Percentiles rank a stretch among this genome's conserved stretches.
phyloP scores from a whole-genome alignment of 2,113 vertebrate genomes.

The Cinclus mexicanus region DNA sequence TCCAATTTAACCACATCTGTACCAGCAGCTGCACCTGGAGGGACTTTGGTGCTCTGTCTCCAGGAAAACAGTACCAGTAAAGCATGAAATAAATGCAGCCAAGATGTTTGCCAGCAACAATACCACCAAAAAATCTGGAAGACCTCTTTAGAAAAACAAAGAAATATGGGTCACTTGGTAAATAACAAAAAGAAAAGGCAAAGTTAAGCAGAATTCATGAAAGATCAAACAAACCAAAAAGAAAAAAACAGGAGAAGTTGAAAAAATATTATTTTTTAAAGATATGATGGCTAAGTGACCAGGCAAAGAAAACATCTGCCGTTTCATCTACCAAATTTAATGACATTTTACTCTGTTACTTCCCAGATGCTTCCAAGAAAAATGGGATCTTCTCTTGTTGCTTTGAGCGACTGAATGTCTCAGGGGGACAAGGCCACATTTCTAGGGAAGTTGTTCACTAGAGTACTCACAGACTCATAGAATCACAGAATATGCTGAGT shows the following conservation, averaged over 20 bases:
- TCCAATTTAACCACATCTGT: not conserved
- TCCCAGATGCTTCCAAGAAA: not conserved
- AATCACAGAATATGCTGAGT: not conserved
- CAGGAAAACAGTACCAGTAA: not conserved
- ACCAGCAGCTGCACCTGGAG: not conserved
- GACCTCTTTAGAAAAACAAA: not conserved
- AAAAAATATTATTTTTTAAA: not conserved
- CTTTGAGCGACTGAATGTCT: not conserved
- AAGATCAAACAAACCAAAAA: not conserved
- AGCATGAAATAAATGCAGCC: not conserved
- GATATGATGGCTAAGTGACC: not conserved
- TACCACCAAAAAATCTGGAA: not conserved
- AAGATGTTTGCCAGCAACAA: not conserved
- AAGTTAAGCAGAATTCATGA: not conserved
- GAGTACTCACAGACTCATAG: not conserved
- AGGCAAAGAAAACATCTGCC: not conserved
- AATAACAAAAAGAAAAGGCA: not conserved
- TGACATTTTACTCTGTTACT: not conserved
- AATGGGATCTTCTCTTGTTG: not conserved
- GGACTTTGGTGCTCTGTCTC: not conserved
- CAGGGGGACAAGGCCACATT: not conserved
- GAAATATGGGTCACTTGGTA: not conserved
- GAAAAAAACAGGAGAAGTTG: not conserved
- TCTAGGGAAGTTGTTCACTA: not conserved
- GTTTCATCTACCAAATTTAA: not conserved